phyloP scores from a whole-genome alignment of 2,888 invertebrate species.

The Clanis bilineata region DNA sequence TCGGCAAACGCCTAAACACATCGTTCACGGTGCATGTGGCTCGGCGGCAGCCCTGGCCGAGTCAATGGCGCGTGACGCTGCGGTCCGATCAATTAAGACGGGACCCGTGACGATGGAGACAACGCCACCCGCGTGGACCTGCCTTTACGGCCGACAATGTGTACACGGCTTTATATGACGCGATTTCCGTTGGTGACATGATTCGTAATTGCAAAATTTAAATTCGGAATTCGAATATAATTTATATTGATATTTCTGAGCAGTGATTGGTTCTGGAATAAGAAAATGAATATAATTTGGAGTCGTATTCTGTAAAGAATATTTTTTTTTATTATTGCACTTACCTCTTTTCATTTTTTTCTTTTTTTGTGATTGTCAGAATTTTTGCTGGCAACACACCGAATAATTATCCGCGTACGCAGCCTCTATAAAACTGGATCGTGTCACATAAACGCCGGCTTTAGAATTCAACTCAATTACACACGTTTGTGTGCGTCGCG shows the following conservation, averaged over 20 bases:
- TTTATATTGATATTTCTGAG: no score
- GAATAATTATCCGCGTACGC: constrained; percentile 5
- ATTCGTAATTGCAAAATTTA: not conserved
- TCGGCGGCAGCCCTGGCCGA: constrained; percentile 46
- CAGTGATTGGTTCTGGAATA: not conserved
- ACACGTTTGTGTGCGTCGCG: constrained; percentile 1
- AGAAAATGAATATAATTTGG: not conserved
- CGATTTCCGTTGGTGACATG: not conserved
- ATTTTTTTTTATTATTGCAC: not conserved
- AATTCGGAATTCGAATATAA: not conserved
- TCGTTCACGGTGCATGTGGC: constrained; percentile 27
- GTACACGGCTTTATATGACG: not conserved
- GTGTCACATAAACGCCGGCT: constrained; percentile 10
- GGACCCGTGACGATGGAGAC: constrained; percentile 36
- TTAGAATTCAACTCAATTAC: constrained; percentile 13
- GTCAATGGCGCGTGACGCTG: constrained; percentile 55
- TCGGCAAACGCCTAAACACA: constrained; percentile 32
- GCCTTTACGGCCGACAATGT: constrained; percentile 45
- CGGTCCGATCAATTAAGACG: constrained; percentile 54
- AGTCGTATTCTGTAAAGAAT: not conserved
- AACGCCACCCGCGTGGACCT: constrained; percentile 44
- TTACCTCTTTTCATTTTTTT: not conserved
- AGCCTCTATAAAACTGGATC: constrained; percentile 13
- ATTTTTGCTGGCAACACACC: not conserved
- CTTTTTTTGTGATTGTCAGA: not conserved